These are phyloP conservation scores for Corvus hawaiiensis DNA, from an alignment of 2,113 vertebrate genomes.

Conservation along the genomic window DNA sequence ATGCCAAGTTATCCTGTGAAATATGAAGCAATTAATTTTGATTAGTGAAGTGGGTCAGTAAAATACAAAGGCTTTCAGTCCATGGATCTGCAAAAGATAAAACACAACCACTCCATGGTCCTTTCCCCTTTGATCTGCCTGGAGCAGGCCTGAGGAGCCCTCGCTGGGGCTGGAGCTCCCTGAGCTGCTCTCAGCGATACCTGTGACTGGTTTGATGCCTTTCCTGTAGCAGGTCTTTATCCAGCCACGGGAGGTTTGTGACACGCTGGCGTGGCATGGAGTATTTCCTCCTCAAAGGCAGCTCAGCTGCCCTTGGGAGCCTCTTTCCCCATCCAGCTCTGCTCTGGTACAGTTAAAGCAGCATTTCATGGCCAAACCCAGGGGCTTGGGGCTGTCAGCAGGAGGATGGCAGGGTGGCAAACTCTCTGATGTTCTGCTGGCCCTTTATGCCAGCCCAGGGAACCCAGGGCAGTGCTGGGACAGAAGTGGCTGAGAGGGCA, in stretches of 20 bases:
- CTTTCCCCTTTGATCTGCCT: background rate
- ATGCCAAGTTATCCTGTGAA: background rate
- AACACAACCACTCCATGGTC: rapidly evolving
- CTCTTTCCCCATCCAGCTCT: background rate
- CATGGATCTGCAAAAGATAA: background rate
- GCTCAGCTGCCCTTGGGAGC: background rate
- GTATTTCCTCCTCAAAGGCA: background rate
- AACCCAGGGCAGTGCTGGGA: background rate
- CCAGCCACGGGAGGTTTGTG: background rate
- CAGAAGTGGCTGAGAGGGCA: rapidly evolving
- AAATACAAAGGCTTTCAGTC: background rate
- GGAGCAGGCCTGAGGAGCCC: background rate
- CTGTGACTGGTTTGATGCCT: background rate
- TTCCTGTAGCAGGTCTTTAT: background rate
- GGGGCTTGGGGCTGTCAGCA: background rate
- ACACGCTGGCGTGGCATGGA: rapidly evolving
- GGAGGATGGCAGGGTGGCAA: background rate
- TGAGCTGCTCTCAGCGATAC: background rate
- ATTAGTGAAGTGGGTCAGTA: background rate
- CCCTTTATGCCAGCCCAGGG: rapidly evolving
- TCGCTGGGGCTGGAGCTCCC: background rate
- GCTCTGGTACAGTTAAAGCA: background rate
- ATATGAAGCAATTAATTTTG: slow-evolving; percentile 13
- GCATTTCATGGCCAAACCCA: background rate
- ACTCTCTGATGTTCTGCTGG: background rate